phyloP scores from a whole-genome alignment of 2,113 vertebrate species.

The Charina bottae region DNA sequence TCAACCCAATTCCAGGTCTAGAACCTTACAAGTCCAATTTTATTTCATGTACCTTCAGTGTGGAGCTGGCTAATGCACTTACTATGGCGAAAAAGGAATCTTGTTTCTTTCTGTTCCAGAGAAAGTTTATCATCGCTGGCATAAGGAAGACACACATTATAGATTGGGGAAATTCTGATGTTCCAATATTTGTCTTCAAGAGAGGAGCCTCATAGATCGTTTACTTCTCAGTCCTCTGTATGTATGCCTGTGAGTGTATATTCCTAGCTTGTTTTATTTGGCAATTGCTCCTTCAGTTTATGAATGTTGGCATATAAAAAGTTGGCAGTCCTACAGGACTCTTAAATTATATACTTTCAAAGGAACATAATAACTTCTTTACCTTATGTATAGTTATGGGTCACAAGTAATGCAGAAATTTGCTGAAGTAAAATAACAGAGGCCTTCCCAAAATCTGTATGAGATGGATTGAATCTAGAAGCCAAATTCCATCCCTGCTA shows the following conservation, averaged over 20 bases:
- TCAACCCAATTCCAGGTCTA: background rate
- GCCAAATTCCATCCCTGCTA: constrained; percentile 20
- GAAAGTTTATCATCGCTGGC: background rate
- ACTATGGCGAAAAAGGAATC: background rate
- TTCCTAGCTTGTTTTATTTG: constrained; percentile 20
- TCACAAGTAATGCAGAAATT: constrained; percentile 44
- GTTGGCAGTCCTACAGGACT: constrained; percentile 31
- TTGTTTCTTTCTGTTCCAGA: background rate
- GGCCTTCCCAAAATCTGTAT: constrained; percentile 25
- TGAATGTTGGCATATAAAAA: constrained; percentile 55
- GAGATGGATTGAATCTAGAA: constrained; percentile 7
- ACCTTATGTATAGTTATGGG: constrained; percentile 30
- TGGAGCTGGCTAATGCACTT: too few species aligned
- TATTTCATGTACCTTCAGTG: background rate
- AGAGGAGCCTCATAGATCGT: background rate
- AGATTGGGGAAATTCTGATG: background rate
- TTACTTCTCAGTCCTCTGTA: background rate
- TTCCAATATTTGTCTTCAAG: background rate
- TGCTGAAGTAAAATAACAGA: background rate
- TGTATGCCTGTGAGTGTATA: background rate
- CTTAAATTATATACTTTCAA: constrained; percentile 39
- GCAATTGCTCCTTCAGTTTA: constrained; percentile 25
- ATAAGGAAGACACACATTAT: background rate
- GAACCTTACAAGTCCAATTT: background rate
- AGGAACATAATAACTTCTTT: constrained; percentile 53